These are phyloP conservation scores for Anolis apletophallus DNA, from an alignment of 2,797 vertebrate species.

Conservation along the genomic window DNA sequence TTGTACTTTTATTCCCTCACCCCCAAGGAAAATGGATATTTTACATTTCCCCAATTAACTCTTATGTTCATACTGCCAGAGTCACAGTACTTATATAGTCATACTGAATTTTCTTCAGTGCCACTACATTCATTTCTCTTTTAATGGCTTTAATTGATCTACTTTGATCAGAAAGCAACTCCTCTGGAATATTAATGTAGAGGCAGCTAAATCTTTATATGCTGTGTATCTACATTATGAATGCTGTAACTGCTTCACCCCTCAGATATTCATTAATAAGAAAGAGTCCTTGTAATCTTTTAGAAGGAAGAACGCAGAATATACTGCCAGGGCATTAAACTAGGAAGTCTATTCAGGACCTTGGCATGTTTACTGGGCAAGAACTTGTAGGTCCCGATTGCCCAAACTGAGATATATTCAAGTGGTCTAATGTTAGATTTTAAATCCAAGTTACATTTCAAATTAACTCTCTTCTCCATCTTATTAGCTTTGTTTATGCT, in stretches of 20 bases:
- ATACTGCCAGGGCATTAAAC: not conserved
- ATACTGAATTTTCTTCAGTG: constrained; percentile 32
- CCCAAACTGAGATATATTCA: not conserved
- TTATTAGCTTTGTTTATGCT: not conserved
- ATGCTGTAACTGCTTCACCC: not conserved
- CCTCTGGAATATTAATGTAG: constrained; percentile 43
- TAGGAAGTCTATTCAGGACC: not conserved
- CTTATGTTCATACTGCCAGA: not conserved
- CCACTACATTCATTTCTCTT: constrained; percentile 24
- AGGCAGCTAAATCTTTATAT: not conserved
- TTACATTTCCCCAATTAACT: constrained; percentile 29
- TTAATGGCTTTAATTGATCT: constrained; percentile 41
- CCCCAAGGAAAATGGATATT: constrained; percentile 3
- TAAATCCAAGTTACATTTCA: not conserved
- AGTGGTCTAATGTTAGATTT: not conserved
- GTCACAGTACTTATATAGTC: constrained; percentile 8
- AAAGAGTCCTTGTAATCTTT: not conserved
- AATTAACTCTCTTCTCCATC: not conserved
- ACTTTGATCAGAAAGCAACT: constrained; percentile 45
- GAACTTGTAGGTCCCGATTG: not conserved
- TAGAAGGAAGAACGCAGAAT: not conserved
- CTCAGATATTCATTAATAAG: not conserved
- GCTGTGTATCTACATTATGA: constrained; percentile 24
- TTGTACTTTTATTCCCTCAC: not conserved
- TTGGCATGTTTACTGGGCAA: not conserved